Evolutionary conservation across 2,888 invertebrate species (phyloP).

Genomic region (Pocota personata): DNA sequence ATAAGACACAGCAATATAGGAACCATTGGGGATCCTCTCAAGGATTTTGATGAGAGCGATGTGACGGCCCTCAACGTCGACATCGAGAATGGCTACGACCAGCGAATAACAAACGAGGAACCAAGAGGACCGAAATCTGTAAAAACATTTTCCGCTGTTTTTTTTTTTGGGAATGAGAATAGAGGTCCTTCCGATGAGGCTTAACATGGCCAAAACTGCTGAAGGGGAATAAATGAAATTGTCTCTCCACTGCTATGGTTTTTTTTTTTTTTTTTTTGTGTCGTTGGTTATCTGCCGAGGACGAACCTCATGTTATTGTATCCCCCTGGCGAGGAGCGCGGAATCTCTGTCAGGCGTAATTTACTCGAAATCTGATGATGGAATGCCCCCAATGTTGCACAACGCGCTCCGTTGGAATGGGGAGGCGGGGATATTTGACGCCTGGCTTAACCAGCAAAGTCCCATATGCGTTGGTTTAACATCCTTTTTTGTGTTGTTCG

Average conservation of each 20-base stretch:
- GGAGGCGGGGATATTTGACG: conserved; percentile 55
- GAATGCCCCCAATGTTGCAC: conserved; percentile 37
- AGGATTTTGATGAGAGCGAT: conserved; percentile 66
- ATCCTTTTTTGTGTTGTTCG: not conserved
- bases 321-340: conserved; percentile 49
- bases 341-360: conserved; percentile 67
- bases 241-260: conserved; percentile 37
- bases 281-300: conserved; percentile 28
- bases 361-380: conserved; percentile 68
- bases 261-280: not conserved
- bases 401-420: not conserved
- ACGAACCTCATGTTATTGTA: conserved; percentile 54
- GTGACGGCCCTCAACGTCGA: conserved; percentile 35
- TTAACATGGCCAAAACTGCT: conserved; percentile 62
- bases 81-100: conserved; percentile 19
- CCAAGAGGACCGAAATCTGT: conserved; percentile 25
- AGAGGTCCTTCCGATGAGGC: conserved; percentile 52
- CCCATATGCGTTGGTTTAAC: conserved; percentile 39
- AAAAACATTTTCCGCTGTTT: conserved; percentile 27
- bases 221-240: conserved; percentile 72
- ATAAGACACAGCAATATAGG: conserved; percentile 39
- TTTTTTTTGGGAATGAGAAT: not conserved
- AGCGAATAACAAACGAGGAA: conserved; percentile 56
- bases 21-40: conserved; percentile 36
- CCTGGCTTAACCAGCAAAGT: conserved; percentile 49